Percentiles rank a stretch among this genome's conserved stretches.
These are phyloP conservation scores for Macquaria ambigua DNA, from an alignment of 2,113 vertebrate species.

Conservation along the genomic window DNA sequence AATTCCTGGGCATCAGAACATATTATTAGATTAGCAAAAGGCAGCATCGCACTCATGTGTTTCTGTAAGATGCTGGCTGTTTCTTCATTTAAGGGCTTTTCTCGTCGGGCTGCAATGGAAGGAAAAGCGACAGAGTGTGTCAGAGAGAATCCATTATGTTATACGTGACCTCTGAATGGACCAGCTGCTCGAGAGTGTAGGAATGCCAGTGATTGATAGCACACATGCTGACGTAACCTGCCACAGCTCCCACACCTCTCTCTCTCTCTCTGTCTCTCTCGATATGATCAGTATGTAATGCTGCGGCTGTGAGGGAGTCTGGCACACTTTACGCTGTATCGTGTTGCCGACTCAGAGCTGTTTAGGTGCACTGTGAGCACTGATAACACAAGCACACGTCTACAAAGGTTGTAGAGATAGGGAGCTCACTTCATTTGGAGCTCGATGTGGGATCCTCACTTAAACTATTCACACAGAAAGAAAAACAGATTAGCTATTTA, in stretches of 20 bases:
- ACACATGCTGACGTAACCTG: conserved; percentile 70
- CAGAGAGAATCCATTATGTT: conserved; percentile 66
- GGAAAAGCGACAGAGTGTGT: conserved; percentile 33
- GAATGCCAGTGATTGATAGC: conserved; percentile 80
- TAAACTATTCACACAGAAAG: conserved; percentile 16
- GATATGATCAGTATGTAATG: conserved; percentile 76
- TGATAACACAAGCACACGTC: conserved; percentile 62
- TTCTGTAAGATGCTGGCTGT: not conserved
- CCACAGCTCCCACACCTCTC: conserved; percentile 63
- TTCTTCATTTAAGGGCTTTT: conserved; percentile 37
- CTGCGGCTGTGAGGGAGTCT: conserved; percentile 64
- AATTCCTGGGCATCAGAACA: not conserved
- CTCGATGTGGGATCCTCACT: conserved; percentile 16
- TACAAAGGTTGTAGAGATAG: conserved; percentile 57
- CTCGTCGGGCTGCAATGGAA: conserved; percentile 22
- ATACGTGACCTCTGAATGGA: conserved; percentile 76
- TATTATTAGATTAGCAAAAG: conserved; percentile 9
- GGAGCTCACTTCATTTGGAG: conserved; percentile 59
- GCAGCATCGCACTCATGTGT: not conserved
- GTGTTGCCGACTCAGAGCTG: conserved; percentile 69
- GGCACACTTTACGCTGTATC: conserved; percentile 74
- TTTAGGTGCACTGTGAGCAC: conserved; percentile 52
- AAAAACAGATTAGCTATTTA: conserved; percentile 16
- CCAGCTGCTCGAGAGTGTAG: conserved; percentile 71
- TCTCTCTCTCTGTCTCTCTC: conserved; percentile 34